Conservation (phyloP, 2,888 invertebrate species). For the Xanthorhoe spadicearia region DNA sequence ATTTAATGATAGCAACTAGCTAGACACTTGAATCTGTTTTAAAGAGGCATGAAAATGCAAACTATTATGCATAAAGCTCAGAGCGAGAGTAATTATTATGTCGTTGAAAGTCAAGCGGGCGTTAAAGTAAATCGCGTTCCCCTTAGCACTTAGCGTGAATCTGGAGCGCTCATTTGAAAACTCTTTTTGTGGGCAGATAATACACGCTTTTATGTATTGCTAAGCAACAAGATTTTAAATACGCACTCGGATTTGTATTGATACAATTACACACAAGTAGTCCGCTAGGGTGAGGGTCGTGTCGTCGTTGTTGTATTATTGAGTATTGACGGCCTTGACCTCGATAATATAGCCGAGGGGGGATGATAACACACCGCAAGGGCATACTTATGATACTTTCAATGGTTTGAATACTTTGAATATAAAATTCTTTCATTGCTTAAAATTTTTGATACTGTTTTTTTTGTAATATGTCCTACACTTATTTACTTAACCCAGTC, state of each 20-base stretch:
- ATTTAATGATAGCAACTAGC: conserved; percentile 14
- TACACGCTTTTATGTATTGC: conserved; percentile 32
- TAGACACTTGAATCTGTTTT: conserved; percentile 15
- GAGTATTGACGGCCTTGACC: conserved; percentile 72
- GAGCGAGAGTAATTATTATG: conserved; percentile 57
- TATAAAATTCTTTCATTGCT: conserved; percentile 13
- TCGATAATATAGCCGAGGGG: conserved; percentile 52
- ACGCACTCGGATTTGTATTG: conserved; percentile 39
- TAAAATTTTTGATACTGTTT: not conserved
- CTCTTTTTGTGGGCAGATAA: conserved; percentile 37
- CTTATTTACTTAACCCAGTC: not conserved
- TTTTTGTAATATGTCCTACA: not conserved
- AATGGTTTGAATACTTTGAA: conserved; percentile 18
- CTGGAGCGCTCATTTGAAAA: conserved; percentile 39
- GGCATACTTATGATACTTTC: conserved; percentile 31
- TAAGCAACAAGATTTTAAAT: conserved; percentile 36
- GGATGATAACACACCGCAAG: conserved; percentile 53
- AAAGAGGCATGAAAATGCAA: conserved; percentile 32
- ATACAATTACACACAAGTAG: conserved; percentile 42
- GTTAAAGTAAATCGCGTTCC: conserved; percentile 62
- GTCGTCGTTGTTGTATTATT: conserved; percentile 54
- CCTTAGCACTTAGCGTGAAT: conserved; percentile 48
- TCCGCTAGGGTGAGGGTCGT: conserved; percentile 61
- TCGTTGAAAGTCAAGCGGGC: conserved; percentile 63
- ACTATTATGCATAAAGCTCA: conserved; percentile 49